Base-by-base conservation (phyloP, 2,888 invertebrate species). In the Lomographa bimaculata region DNA sequence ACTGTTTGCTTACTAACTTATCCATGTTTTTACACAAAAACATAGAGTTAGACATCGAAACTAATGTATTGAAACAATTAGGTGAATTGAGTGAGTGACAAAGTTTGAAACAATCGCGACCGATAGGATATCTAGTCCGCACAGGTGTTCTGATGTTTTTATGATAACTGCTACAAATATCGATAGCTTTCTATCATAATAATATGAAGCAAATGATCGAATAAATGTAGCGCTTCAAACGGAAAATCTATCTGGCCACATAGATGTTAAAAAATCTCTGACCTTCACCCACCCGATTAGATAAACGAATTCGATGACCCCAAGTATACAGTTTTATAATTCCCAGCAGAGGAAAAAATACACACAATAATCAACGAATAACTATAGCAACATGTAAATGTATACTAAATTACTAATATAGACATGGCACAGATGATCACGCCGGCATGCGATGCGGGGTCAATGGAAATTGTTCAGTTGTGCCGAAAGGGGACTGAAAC, bases 401-500 rank as follows among this genome's bases (percentile, higher is more conserved):
- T 21, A 24, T 21, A n/a, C n/a, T n/a, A n/a, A n/a, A 12, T 16
- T n/a, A 8, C 7, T 35, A 32, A 33, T 27, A 42, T 27, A 42
- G 23, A 18, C 26, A 32, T 32, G 60, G 63, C 69, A 65, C 59
- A 59, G 56, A 66, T 67, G 56, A 67, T 59, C 64, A 68, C 60
- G 57, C 54, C 57, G 55, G 50, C 63, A 59, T 61, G 49, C 61
- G 54, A 57, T 57, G 60, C 52, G 50, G 62, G 59, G 62, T 66
- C 67, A 61, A 42, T 61, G 56, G 59, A 56, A 66, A 71, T 59
- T 62, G 54, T 57, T 63, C 54, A 66, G 52, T 50, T 57, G 48
- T 60, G 54, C 57, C 62, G 63, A 60, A 57, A 57, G 60, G 52
- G 60, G 51, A 29, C 49, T 47, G 42, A 53, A 64, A 65, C 60